Evolutionary conservation across 2,797 vertebrate species (phyloP).

Genomic region (Adelosebastes latens): DNA sequence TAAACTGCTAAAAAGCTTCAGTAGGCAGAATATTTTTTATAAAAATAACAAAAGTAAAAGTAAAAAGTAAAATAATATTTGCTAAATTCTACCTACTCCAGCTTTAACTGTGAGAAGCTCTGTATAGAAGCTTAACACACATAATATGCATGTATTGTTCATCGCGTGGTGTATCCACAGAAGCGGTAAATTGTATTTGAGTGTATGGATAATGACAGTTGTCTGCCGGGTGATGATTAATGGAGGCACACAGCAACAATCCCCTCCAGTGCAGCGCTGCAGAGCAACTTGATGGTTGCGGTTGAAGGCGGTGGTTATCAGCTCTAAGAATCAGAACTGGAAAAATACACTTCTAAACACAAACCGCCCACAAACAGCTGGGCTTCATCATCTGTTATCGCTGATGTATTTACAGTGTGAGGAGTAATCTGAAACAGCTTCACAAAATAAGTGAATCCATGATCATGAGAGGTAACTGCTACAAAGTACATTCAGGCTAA

Average conservation of each 20-base stretch:
- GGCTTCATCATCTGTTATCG: slow-evolving; percentile 4
- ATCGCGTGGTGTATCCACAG: neutral
- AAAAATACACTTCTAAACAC: slow-evolving; percentile 24
- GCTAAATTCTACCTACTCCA: no score
- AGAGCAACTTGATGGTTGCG: neutral
- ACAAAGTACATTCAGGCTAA: neutral
- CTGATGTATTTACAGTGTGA: slow-evolving; percentile 11
- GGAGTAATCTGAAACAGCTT: slow-evolving; percentile 2
- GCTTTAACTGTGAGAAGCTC: neutral
- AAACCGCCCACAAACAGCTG: slow-evolving; percentile 9
- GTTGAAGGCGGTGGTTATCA: slow-evolving; percentile 27
- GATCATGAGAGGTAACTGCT: neutral
- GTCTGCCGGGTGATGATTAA: slow-evolving; percentile 28
- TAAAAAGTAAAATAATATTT: no score
- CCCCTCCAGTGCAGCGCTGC: slow-evolving; percentile 11
- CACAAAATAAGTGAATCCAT: neutral
- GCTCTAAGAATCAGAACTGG: slow-evolving; percentile 14
- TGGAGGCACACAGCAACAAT: neutral
- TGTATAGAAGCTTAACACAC: neutral
- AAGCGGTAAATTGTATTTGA: slow-evolving; percentile 28
- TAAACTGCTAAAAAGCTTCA: neutral
- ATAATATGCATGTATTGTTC: neutral
- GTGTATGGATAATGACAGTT: slow-evolving; percentile 31
- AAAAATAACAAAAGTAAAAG: no score
- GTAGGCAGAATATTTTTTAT: no score